Percentiles rank a stretch among this genome's conserved stretches.
Evolutionary conservation across 2,797 vertebrate species (phyloP).

Genomic region (Hephaestus fuliginosus): DNA sequence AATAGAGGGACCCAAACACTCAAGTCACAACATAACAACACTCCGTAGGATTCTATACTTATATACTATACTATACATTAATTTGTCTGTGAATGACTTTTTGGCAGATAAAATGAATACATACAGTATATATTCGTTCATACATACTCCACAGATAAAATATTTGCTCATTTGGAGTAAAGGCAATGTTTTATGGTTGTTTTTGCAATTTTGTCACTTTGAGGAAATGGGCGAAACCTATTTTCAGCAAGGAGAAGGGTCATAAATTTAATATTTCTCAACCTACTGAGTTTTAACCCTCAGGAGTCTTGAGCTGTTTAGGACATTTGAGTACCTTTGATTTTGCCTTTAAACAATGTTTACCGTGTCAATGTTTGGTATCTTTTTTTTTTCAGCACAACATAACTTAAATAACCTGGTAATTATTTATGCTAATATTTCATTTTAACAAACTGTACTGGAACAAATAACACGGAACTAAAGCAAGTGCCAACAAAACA

Average conservation of each 20-base stretch:
- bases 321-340: too few species aligned
- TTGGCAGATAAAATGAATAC: neutral
- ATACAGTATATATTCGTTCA: neutral
- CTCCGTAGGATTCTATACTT: too few species aligned
- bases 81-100: neutral
- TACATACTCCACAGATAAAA: neutral
- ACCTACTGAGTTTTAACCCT: neutral
- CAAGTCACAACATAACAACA: neutral
- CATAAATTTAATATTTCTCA: neutral
- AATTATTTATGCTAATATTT: too few species aligned
- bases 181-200: neutral
- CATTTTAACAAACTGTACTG: too few species aligned
- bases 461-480: neutral
- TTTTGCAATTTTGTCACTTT: neutral
- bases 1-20: neutral
- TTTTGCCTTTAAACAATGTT: too few species aligned
- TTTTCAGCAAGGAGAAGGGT: neutral
- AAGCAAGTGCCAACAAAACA: neutral
- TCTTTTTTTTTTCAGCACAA: too few species aligned
- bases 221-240: neutral
- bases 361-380: too few species aligned
- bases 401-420: too few species aligned
- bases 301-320: too few species aligned
- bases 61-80: neutral
- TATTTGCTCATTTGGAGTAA: neutral